Conservation (phyloP, 2,113 vertebrate genomes). For the Ursus arctos region DNA sequence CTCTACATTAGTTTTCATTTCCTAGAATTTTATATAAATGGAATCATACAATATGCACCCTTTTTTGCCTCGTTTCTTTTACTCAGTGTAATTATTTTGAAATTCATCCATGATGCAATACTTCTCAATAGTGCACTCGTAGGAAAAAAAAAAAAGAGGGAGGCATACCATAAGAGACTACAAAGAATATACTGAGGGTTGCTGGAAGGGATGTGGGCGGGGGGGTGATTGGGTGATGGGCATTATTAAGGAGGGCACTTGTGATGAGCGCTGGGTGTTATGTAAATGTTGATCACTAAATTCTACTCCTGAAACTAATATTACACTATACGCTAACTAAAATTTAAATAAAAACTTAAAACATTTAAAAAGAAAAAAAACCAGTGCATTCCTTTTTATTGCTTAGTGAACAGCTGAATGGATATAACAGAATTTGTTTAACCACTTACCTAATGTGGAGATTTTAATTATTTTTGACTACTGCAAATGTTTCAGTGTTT, state of each 20-base stretch:
- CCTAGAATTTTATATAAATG: background rate
- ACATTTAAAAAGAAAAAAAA: background rate
- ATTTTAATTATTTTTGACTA: background rate
- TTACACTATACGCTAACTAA: background rate
- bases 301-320: background rate
- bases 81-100: background rate
- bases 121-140: background rate
- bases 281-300: background rate
- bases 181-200: background rate
- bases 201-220: background rate
- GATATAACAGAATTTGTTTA: background rate
- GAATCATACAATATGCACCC: background rate
- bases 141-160: background rate
- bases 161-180: background rate
- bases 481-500: background rate
- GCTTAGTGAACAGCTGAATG: background rate
- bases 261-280: background rate
- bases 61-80: background rate
- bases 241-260: background rate
- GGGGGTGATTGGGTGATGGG: background rate
- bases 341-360: background rate
- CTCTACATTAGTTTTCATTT: constrained; percentile 2
- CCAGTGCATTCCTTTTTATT: background rate
- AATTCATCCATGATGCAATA: background rate
- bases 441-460: background rate